Evolutionary conservation across 2,113 vertebrate genomes (phyloP).

Genomic region (Nycticryphes semicollaris): DNA sequence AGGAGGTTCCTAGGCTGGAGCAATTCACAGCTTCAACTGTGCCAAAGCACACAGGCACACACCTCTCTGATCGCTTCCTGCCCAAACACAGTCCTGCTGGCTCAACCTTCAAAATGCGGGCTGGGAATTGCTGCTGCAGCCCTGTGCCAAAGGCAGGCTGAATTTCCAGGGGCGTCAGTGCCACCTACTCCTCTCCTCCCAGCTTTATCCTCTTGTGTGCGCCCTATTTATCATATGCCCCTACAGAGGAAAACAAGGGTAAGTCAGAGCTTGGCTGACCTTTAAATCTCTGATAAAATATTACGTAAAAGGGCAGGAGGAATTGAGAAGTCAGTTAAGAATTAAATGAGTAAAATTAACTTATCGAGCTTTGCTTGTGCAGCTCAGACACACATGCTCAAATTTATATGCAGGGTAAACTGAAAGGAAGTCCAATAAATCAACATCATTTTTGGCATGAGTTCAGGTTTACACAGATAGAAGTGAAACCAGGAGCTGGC

Average conservation of each 20-base stretch:
- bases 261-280: constrained; percentile 59
- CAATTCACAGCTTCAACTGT: constrained; percentile 33
- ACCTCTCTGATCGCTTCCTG: constrained; percentile 70
- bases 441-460: not conserved
- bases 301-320: constrained; percentile 40
- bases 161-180: not conserved
- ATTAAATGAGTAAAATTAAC: constrained; percentile 34
- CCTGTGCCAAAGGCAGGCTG: constrained; percentile 28
- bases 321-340: not conserved
- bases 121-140: not conserved
- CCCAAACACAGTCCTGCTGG: constrained; percentile 51
- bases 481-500: not conserved
- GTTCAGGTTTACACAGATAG: not conserved
- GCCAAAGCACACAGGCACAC: constrained; percentile 73
- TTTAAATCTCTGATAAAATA: constrained; percentile 59
- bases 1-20: constrained; percentile 45
- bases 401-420: not conserved
- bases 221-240: constrained; percentile 11
- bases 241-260: constrained; percentile 3
- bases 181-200: constrained; percentile 11
- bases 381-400: not conserved
- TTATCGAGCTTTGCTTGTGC: not conserved
- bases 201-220: not conserved
- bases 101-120: not conserved
- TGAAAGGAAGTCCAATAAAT: not conserved